phyloP scores from a whole-genome alignment of 2,797 vertebrate genomes.

The Gymnoscopelus microlampas region DNA sequence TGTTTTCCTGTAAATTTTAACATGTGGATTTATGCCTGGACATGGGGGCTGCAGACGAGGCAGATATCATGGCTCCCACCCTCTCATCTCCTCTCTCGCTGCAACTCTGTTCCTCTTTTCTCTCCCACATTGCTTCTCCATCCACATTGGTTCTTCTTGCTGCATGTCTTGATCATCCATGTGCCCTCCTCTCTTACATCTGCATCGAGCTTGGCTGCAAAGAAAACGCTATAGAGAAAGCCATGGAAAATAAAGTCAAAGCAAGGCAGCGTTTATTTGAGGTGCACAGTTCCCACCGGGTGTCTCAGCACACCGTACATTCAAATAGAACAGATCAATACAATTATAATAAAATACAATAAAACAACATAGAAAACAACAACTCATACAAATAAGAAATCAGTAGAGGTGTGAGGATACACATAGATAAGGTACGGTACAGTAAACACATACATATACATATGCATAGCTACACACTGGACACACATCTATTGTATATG shows the following conservation, averaged over 20 bases:
- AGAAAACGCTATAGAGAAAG: constrained; percentile 17
- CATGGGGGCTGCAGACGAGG: constrained; percentile 40
- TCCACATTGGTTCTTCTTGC: not conserved
- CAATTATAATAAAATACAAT: too few relatives aligned
- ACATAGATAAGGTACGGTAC: too few relatives aligned
- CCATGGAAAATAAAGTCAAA: not conserved
- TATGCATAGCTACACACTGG: too few relatives aligned
- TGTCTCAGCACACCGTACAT: too few relatives aligned
- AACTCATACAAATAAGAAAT: too few relatives aligned
- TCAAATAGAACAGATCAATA: too few relatives aligned
- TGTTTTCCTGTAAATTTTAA: constrained; percentile 53
- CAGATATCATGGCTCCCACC: constrained; percentile 9
- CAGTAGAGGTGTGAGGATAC: too few relatives aligned
- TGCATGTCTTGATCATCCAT: not conserved
- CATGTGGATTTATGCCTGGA: constrained; percentile 59
- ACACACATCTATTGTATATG: too few relatives aligned
- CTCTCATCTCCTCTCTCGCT: not conserved
- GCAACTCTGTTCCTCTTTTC: constrained; percentile 8
- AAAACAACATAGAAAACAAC: too few relatives aligned
- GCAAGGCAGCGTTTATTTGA: too few relatives aligned
- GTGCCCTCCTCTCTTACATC: not conserved
- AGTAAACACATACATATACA: too few relatives aligned
- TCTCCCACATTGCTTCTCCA: not conserved
- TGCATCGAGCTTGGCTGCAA: not conserved
- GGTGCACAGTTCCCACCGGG: too few relatives aligned